Evolutionary conservation across 2,888 invertebrate species (phyloP), one percentile per base, ranked within the genome.

Genomic region (Ormyrus thymus): DNA sequence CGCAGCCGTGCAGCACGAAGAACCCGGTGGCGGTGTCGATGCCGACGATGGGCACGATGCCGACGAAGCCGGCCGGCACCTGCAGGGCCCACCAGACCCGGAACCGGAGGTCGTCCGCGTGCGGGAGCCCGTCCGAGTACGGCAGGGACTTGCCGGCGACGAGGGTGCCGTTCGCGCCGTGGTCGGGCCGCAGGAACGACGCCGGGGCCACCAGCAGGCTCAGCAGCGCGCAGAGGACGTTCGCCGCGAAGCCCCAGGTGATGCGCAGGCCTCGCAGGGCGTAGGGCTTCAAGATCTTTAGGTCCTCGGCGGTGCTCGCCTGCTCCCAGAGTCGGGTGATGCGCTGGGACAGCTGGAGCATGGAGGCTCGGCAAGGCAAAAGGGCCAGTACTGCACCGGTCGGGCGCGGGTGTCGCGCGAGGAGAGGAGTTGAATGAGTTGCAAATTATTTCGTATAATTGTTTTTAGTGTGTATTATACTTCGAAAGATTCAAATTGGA

Each of bases 211-310:
- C 6, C 43, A 84, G 58, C 4, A 83, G 29, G 10, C 78, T 75
- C 10, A 82, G 66, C 1, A 83, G 15, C 0, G 71, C 77, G 53
- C 82, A 83, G 15, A 83, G 76, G 4, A 84, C 80, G 0, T 83
- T 83, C 7, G 79, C 66, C 3, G 68, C 65, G 45, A 83, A 84
- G 48, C 79, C 79, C 45, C 81, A 81, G 3, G 84, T 83, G 43
- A 86, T 53, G 11, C 43, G 50, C 8, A 48, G 13, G 5, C 48
- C 58, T 0, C 70, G 58, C 0, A 15, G 15, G 0, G 50, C 7
- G 50, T 58, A 70, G 0, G 59, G 50, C 43, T 15, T 43, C 9
- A 50, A 46, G 5, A 70, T 4, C 6, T 5, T 10, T 6, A 51
- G 50, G 4, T 70, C 70, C 15, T 48, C 50, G 2, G 48, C 43